Conservation (phyloP, 2,797 vertebrate species). For the Eleutherodactylus coqui region DNA sequence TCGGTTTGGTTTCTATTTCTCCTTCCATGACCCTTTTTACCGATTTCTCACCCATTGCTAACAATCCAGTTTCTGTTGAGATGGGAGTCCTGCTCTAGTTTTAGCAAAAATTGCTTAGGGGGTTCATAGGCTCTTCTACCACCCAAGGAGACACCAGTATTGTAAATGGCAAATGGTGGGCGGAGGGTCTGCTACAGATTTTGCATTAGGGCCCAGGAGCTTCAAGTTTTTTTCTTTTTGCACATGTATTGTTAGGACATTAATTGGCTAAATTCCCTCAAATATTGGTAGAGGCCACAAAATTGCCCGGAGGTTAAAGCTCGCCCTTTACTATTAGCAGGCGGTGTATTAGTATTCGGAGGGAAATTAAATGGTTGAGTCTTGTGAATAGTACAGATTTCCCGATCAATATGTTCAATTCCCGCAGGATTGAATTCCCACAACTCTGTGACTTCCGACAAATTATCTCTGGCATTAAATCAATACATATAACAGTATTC, state of each 20-base stretch:
- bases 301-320: background rate
- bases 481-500: slow-evolving; percentile 8
- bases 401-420: background rate
- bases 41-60: no score
- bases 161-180: background rate
- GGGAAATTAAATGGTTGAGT: no score
- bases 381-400: background rate
- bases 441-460: background rate
- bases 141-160: background rate
- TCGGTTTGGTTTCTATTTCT: no score
- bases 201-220: background rate
- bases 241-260: background rate
- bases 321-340: background rate
- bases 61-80: no score
- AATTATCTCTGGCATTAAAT: slow-evolving; percentile 21
- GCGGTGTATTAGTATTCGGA: background rate
- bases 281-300: background rate
- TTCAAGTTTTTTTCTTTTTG: background rate
- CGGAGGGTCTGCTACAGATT: no score
- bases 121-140: no score
- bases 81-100: no score
- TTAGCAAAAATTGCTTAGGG: no score
- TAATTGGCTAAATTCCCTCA: background rate
- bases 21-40: no score
- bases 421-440: background rate